A percentile compares a stretch with the other conserved stretches of the same genome.
These are phyloP conservation scores for Lasioglossum malachurum DNA, from an alignment of 2,888 invertebrate genomes.

Conservation along the genomic window DNA sequence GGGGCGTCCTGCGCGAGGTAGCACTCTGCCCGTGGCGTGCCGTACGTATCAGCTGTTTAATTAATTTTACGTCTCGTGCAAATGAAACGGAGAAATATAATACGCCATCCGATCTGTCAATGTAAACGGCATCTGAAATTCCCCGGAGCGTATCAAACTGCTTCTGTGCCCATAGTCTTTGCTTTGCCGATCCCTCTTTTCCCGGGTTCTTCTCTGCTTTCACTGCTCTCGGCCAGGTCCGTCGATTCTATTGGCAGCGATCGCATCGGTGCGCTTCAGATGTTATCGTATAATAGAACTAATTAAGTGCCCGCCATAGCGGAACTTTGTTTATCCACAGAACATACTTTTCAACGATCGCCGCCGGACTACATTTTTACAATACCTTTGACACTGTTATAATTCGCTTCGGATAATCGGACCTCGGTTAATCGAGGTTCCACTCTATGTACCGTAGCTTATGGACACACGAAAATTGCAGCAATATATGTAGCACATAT, in stretches of 20 bases:
- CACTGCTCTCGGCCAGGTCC: neutral
- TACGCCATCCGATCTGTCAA: constrained; percentile 70
- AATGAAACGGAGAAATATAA: constrained; percentile 80
- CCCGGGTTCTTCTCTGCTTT: neutral
- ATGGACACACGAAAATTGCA: no score
- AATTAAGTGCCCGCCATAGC: neutral
- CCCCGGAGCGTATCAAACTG: constrained; percentile 41
- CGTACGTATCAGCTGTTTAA: constrained; percentile 80
- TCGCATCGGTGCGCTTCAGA: neutral
- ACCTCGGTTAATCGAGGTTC: no score
- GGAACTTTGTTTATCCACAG: neutral
- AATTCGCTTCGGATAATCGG: no score
- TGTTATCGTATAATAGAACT: neutral
- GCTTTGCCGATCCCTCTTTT: neutral
- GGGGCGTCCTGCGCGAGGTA: constrained; percentile 33
- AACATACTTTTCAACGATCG: neutral
- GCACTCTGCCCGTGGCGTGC: constrained; percentile 47
- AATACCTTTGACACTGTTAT: no score
- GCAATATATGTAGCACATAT: neutral
- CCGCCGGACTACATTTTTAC: neutral
- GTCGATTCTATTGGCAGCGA: neutral
- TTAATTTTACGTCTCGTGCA: constrained; percentile 80
- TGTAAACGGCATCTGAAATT: constrained; percentile 45
- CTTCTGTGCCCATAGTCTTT: constrained; percentile 16
- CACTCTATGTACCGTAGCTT: no score